These are phyloP conservation scores for Bombus confusus DNA, from an alignment of 1,140 invertebrate species.

Conservation along the genomic window DNA sequence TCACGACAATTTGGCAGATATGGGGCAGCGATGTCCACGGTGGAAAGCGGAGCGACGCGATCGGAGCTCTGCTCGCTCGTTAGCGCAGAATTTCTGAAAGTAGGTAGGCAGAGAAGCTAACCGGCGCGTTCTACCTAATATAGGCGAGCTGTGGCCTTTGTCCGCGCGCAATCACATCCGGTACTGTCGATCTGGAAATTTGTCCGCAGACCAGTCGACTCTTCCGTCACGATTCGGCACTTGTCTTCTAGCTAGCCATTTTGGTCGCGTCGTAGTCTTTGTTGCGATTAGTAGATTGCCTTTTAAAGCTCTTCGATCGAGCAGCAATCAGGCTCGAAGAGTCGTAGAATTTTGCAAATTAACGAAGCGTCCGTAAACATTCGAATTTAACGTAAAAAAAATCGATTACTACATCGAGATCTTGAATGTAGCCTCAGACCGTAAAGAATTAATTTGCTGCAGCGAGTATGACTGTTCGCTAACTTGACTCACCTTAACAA, in stretches of 20 bases:
- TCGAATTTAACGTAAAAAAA: no score
- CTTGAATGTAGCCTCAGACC: no score
- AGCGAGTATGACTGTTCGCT: no score
- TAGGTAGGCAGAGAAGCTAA: constrained; percentile 59
- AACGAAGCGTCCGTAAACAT: no score
- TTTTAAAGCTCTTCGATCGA: background rate
- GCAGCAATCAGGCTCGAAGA: no score
- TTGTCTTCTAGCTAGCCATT: constrained; percentile 4
- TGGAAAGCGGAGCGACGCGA: constrained; percentile 68
- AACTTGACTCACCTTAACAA: no score
- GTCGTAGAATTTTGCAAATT: no score
- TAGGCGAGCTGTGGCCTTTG: constrained; percentile 55
- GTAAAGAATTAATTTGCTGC: no score
- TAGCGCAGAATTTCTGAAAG: constrained; percentile 72
- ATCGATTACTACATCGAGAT: no score
- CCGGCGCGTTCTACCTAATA: constrained; percentile 68
- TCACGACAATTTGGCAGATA: constrained; percentile 72
- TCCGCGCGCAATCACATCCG: constrained; percentile 28
- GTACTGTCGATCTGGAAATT: constrained; percentile 47
- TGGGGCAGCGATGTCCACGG: constrained; percentile 68
- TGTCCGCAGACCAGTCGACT: constrained; percentile 15
- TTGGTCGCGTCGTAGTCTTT: constrained; percentile 2
- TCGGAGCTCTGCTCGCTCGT: constrained; percentile 54
- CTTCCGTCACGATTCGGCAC: background rate
- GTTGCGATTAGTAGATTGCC: background rate